A percentile compares a stretch with the other conserved stretches of the same genome.
These are phyloP conservation scores for Polyergus mexicanus DNA, from an alignment of 1,140 invertebrate species.

Conservation along the genomic window DNA sequence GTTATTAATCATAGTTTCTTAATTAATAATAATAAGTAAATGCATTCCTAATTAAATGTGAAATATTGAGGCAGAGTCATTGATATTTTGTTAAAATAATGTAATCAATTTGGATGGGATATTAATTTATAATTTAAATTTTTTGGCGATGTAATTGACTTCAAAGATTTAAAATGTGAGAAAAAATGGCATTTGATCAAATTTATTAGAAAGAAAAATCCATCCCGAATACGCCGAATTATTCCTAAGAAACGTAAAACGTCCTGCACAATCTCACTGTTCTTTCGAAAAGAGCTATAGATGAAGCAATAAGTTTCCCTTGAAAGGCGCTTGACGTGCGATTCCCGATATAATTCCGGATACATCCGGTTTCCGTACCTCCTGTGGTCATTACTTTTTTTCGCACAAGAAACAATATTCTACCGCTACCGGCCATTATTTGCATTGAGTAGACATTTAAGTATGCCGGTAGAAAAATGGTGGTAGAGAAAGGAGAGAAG, in stretches of 20 bases:
- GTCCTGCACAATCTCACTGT: conserved; percentile 4
- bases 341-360: conserved; percentile 58
- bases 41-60: neutral
- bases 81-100: neutral
- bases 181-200: neutral
- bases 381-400: conserved; percentile 69
- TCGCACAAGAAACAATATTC: conserved; percentile 71
- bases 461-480: conserved; percentile 68
- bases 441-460: conserved; percentile 69
- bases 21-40: neutral
- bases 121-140: neutral
- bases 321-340: conserved; percentile 49
- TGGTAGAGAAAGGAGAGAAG: conserved; percentile 31
- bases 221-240: neutral
- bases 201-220: neutral
- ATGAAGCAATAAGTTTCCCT: conserved; percentile 60
- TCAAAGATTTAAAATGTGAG: neutral
- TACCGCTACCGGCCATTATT: conserved; percentile 65
- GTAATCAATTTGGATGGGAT: neutral
- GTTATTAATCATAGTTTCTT: neutral
- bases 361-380: conserved; percentile 40
- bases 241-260: neutral
- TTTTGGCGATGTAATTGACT: neutral
- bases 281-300: conserved; percentile 34
- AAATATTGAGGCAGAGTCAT: neutral